Evolutionary conservation across 2,888 invertebrate species (phyloP).

Genomic region (Synanthedon tipuliformis): DNA sequence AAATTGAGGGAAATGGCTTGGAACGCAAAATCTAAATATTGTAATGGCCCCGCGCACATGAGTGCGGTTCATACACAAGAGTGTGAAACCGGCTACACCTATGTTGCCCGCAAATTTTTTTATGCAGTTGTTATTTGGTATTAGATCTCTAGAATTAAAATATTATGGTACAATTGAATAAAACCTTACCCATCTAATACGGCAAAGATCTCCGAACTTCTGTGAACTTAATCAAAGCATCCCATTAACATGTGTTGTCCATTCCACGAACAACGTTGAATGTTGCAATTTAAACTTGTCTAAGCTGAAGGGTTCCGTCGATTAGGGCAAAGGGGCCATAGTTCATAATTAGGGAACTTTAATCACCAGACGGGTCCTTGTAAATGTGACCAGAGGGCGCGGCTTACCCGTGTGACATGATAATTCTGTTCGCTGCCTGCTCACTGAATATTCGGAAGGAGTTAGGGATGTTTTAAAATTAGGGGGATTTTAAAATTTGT

Average conservation of each 20-base stretch:
- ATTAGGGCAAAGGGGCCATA: conserved; percentile 6
- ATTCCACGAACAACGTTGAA: conserved; percentile 3
- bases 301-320: conserved; percentile 1
- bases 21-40: too few species aligned
- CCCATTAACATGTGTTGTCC: conserved; percentile 4
- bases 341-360: conserved; percentile 8
- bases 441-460: not conserved
- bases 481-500: too few species aligned
- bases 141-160: too few species aligned
- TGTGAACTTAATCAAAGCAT: conserved; percentile 4
- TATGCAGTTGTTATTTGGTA: too few species aligned
- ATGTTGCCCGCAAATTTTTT: too few species aligned
- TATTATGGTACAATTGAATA: not conserved
- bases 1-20: too few species aligned
- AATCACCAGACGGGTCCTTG: conserved; percentile 4
- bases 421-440: not conserved
- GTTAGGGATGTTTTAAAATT: not conserved
- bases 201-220: not conserved
- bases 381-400: not conserved
- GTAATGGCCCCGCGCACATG: too few species aligned
- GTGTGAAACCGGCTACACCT: too few species aligned
- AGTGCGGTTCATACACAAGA: too few species aligned
- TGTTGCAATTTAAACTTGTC: conserved; percentile 7
- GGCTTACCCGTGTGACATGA: not conserved
- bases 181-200: not conserved